Percentiles rank a stretch among this genome's conserved stretches.
Evolutionary conservation across 2,797 vertebrate species (phyloP).

Genomic region (Anguilla pacifica): DNA sequence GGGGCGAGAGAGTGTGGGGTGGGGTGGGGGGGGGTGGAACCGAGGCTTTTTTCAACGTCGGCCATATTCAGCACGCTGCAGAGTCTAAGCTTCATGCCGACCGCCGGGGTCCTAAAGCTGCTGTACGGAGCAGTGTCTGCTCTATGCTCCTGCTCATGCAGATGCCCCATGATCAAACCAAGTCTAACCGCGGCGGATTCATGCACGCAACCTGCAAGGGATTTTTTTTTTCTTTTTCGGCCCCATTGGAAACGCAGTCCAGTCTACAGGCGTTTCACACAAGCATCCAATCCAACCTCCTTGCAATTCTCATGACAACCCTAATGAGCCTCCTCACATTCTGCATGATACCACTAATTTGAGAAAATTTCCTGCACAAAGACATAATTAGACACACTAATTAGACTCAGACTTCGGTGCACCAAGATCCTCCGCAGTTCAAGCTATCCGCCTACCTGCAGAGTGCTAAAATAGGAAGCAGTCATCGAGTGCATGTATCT

Average conservation of each 20-base stretch:
- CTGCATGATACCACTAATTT: constrained; percentile 81
- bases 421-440: constrained; percentile 79
- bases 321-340: constrained; percentile 80
- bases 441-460: constrained; percentile 80
- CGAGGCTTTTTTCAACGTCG: constrained; percentile 11
- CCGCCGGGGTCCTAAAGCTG: background rate
- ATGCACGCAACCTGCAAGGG: background rate
- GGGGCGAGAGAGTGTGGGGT: constrained; percentile 23
- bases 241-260: constrained; percentile 15
- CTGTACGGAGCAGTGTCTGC: no score
- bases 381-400: constrained; percentile 85
- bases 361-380: constrained; percentile 84
- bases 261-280: constrained; percentile 15
- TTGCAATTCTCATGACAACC: constrained; percentile 78
- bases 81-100: background rate
- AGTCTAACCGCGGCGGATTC: background rate
- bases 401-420: constrained; percentile 77
- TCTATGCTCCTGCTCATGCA: background rate
- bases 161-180: background rate
- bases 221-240: background rate
- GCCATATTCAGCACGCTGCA: constrained; percentile 14
- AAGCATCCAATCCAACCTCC: constrained; percentile 54
- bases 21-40: background rate
- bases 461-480: constrained; percentile 76
- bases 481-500: constrained; percentile 72